Evolutionary conservation across 2,888 invertebrate species (phyloP).

Genomic region (Xestia ashworthii): DNA sequence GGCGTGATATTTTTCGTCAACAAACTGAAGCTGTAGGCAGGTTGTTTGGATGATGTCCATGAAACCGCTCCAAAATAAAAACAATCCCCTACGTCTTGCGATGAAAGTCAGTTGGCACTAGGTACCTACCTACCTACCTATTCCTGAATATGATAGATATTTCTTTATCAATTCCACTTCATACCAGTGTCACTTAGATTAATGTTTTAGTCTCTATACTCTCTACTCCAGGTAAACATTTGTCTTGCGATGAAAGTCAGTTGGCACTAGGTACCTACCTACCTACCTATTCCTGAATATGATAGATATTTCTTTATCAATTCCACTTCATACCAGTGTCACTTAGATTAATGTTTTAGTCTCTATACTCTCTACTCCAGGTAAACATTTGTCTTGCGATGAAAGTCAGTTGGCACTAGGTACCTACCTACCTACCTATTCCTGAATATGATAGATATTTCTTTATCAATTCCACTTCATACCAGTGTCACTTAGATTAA

Average conservation of each 20-base stretch:
- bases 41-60: constrained; percentile 43
- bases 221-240: neutral
- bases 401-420: constrained; percentile 22
- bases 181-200: neutral
- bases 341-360: neutral
- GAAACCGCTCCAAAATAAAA: neutral
- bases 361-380: neutral
- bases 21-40: neutral
- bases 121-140: too few relatives aligned
- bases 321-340: neutral
- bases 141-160: neutral
- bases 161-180: neutral
- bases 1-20: constrained; percentile 12
- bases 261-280: too few relatives aligned
- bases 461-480: neutral
- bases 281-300: neutral
- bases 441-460: neutral
- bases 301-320: neutral
- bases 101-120: constrained; percentile 21
- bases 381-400: neutral
- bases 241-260: constrained; percentile 17
- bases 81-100: neutral
- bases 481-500: neutral
- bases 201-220: neutral
- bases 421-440: too few relatives aligned